A percentile compares a stretch with the other conserved stretches of the same genome.
Evolutionary conservation across 2,797 vertebrate species (phyloP).

Genomic region (Cottoperca gobio): DNA sequence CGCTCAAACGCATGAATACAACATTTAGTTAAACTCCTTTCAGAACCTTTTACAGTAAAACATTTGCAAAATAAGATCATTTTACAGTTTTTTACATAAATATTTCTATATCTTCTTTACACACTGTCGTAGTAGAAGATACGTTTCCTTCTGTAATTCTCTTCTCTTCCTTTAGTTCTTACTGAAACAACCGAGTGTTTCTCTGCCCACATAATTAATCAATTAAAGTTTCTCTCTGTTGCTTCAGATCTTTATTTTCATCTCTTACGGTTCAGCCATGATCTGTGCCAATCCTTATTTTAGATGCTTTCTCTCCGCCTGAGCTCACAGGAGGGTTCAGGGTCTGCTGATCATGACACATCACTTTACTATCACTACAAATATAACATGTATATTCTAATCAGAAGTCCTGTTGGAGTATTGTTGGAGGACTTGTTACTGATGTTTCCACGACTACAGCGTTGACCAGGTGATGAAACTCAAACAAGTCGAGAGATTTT

Average conservation of each 20-base stretch:
- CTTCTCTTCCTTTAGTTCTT: neutral
- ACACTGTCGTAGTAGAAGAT: neutral
- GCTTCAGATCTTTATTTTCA: constrained; percentile 13
- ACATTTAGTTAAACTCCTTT: neutral
- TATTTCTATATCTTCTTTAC: too few species aligned
- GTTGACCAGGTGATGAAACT: constrained; percentile 29
- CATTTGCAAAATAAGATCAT: neutral
- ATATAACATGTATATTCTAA: neutral
- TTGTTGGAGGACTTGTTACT: neutral
- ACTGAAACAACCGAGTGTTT: neutral
- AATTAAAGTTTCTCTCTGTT: neutral
- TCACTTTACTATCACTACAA: neutral
- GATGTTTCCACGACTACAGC: constrained; percentile 28
- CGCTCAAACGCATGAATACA: too few species aligned
- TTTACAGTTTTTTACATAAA: too few species aligned
- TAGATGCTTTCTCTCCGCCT: neutral
- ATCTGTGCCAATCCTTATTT: neutral
- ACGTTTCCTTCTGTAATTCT: neutral
- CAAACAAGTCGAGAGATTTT: neutral
- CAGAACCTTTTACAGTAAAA: neutral
- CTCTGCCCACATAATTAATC: neutral
- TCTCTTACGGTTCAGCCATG: neutral
- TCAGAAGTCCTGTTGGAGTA: too few species aligned
- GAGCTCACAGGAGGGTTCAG: neutral
- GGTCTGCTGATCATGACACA: neutral